Percentiles rank a stretch among this genome's conserved stretches.
Evolutionary conservation across 2,113 vertebrate species (phyloP).

Genomic region (Bubalus kerabau): DNA sequence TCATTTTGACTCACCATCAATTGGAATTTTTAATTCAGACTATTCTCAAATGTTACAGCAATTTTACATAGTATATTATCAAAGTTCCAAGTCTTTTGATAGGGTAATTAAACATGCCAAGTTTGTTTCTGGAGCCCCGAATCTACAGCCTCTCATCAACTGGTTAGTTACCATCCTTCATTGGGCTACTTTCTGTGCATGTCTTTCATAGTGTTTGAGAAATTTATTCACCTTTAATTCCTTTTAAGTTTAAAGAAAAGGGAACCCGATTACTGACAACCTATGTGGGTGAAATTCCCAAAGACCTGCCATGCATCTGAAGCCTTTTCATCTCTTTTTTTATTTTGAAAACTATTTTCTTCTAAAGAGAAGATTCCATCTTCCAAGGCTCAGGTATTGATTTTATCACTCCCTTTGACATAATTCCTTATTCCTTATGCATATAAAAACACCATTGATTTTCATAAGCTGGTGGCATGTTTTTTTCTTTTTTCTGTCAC

Average conservation of each 20-base stretch:
- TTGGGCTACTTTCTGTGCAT: neutral
- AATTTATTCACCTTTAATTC: neutral
- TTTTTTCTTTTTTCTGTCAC: neutral
- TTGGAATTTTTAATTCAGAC: constrained; percentile 83
- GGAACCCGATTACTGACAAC: neutral
- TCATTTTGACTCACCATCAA: constrained; percentile 82
- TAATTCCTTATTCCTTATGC: constrained; percentile 31
- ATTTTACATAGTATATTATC: constrained; percentile 76
- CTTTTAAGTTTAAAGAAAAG: neutral
- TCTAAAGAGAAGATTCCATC: neutral
- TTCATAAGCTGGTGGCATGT: constrained; percentile 46
- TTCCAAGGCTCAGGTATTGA: constrained; percentile 41
- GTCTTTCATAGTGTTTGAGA: constrained; percentile 20
- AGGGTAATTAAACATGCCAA: constrained; percentile 81
- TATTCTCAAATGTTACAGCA: constrained; percentile 76
- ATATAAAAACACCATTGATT: constrained; percentile 52
- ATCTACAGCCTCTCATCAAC: constrained; percentile 15
- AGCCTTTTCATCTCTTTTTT: neutral
- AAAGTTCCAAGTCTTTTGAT: constrained; percentile 78
- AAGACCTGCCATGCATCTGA: neutral
- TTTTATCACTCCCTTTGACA: constrained; percentile 45
- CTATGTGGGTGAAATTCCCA: neutral
- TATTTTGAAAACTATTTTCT: neutral
- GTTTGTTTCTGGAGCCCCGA: constrained; percentile 70
- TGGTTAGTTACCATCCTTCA: neutral